Conservation (phyloP, 2,888 invertebrate genomes). For the Physocephala rufipes region DNA sequence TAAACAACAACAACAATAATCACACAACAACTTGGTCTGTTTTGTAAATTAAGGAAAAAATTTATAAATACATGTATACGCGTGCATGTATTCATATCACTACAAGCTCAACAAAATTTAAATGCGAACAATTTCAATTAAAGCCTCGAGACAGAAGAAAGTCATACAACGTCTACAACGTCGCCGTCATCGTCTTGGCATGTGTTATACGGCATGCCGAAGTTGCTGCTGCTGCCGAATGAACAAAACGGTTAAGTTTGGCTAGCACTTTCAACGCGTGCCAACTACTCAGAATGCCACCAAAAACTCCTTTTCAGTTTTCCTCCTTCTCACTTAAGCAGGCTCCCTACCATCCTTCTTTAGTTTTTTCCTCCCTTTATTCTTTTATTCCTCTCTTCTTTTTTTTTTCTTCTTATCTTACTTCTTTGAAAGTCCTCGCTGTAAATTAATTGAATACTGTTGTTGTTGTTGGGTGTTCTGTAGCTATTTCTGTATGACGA, state of each 20-base stretch:
- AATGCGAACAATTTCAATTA: constrained; percentile 26
- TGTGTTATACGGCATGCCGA: neutral
- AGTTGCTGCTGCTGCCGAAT: neutral
- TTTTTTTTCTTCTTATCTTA: neutral
- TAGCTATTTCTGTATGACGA: neutral
- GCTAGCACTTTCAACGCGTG: constrained; percentile 25
- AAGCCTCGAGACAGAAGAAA: neutral
- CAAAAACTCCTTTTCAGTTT: neutral
- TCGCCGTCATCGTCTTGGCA: neutral
- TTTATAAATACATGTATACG: too few relatives aligned
- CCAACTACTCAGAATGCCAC: neutral
- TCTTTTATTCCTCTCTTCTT: neutral
- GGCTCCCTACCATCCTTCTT: neutral
- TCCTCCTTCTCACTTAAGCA: neutral
- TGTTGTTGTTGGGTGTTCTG: too few relatives aligned
- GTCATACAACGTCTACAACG: neutral
- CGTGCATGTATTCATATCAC: neutral
- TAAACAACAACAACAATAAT: constrained; percentile 6
- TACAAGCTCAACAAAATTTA: constrained; percentile 10
- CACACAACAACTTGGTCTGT: neutral
- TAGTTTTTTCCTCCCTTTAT: neutral
- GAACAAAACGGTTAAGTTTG: neutral
- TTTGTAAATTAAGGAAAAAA: neutral
- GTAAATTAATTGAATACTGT: neutral
- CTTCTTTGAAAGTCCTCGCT: too few relatives aligned